A percentile compares a stretch with the other conserved stretches of the same genome.
These are phyloP conservation scores for Microtus obscurus DNA, from an alignment of 2,797 vertebrate genomes.

Conservation along the genomic window DNA sequence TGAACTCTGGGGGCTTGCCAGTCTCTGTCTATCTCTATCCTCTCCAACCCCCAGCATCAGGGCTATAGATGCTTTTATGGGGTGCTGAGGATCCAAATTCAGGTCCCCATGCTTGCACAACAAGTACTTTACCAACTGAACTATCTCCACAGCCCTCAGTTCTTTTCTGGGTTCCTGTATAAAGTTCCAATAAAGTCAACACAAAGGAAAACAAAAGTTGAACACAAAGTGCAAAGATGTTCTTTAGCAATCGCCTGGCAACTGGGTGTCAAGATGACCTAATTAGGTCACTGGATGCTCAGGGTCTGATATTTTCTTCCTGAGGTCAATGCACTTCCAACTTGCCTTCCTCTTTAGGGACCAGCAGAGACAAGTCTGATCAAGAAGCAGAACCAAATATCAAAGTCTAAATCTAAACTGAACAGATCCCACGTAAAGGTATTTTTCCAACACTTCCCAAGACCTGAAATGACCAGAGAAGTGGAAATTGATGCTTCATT, in stretches of 20 bases:
- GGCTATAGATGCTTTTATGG: not conserved
- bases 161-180: not conserved
- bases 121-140: not conserved
- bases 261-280: constrained; percentile 35
- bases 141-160: not conserved
- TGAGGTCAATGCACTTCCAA: constrained; percentile 47
- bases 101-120: not conserved
- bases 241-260: constrained; percentile 10
- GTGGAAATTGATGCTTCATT: constrained; percentile 30
- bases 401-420: not conserved
- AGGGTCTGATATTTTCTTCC: not conserved
- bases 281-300: constrained; percentile 44
- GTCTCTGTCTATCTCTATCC: not conserved
- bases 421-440: not conserved
- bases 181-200: constrained; percentile 46
- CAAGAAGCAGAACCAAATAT: constrained; percentile 27
- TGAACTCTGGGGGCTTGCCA: not conserved
- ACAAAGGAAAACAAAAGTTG: constrained; percentile 31
- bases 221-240: not conserved
- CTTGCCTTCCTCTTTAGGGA: not conserved
- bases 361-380: not conserved
- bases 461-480: constrained; percentile 32
- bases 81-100: not conserved
- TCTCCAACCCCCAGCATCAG: not conserved
- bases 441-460: constrained; percentile 51